Evolutionary conservation across 2,888 invertebrate species (phyloP).

Genomic region (Suillia variegata): DNA sequence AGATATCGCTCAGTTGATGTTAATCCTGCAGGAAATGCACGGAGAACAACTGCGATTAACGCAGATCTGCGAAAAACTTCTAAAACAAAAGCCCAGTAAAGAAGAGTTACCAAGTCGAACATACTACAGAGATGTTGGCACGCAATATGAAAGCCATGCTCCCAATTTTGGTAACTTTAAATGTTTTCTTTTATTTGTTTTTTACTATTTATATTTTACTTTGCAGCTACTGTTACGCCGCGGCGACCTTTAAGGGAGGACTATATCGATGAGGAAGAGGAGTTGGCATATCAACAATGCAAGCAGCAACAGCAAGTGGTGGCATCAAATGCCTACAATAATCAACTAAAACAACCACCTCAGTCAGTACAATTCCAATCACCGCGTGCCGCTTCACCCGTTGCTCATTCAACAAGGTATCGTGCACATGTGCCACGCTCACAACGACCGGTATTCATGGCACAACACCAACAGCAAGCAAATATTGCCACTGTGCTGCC

Average conservation of each 20-base stretch:
- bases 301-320: too few species aligned
- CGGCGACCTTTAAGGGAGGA: constrained; percentile 40
- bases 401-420: constrained; percentile 51
- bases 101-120: constrained; percentile 15
- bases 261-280: constrained; percentile 39
- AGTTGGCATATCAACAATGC: too few species aligned
- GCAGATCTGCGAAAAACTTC: constrained; percentile 35
- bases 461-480: constrained; percentile 1
- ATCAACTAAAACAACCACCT: constrained; percentile 5
- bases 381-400: constrained; percentile 32
- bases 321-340: not conserved
- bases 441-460: not conserved
- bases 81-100: constrained; percentile 25
- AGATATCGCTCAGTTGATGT: constrained; percentile 41
- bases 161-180: constrained; percentile 27
- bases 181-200: not conserved
- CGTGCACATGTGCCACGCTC: constrained; percentile 40
- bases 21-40: constrained; percentile 39
- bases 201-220: not conserved
- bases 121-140: constrained; percentile 29
- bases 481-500: constrained; percentile 16
- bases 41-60: constrained; percentile 47
- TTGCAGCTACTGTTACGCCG: constrained; percentile 21
- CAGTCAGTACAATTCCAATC: constrained; percentile 35
- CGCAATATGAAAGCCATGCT: constrained; percentile 35